These are phyloP conservation scores for Eudemis profundana DNA, from an alignment of 2,888 invertebrate genomes.

Conservation along the genomic window DNA sequence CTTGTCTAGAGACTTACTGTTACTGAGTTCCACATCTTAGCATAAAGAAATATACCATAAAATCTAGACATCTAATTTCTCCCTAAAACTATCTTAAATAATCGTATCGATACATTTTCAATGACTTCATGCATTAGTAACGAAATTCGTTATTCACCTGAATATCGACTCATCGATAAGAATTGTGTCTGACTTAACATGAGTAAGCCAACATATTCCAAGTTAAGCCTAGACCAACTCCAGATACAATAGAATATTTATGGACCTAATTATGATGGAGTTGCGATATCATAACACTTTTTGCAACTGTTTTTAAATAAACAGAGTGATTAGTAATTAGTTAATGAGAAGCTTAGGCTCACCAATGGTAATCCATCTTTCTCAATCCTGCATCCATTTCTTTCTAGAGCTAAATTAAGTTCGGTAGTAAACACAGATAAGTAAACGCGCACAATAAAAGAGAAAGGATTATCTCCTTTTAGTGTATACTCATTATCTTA, in stretches of 20 bases:
- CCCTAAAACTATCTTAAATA: background rate
- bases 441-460: background rate
- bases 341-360: slow-evolving; percentile 19
- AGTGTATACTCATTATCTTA: slow-evolving; percentile 1
- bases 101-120: background rate
- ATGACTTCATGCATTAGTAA: background rate
- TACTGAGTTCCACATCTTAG: background rate
- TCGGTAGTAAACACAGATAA: background rate
- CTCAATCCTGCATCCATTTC: no score
- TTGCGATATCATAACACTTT: no score
- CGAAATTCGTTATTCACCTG: background rate
- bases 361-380: no score
- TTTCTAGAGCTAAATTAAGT: no score
- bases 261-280: no score
- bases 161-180: background rate
- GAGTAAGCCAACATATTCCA: background rate
- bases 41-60: background rate
- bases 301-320: background rate
- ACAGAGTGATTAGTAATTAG: slow-evolving; percentile 17
- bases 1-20: background rate
- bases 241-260: no score
- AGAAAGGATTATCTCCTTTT: background rate
- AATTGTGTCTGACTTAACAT: slow-evolving; percentile 11
- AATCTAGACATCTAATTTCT: background rate
- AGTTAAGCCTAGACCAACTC: background rate